A percentile compares a stretch with the other conserved stretches of the same genome.
Conservation (phyloP, 2,113 vertebrate genomes). For the Amia ocellicauda region DNA sequence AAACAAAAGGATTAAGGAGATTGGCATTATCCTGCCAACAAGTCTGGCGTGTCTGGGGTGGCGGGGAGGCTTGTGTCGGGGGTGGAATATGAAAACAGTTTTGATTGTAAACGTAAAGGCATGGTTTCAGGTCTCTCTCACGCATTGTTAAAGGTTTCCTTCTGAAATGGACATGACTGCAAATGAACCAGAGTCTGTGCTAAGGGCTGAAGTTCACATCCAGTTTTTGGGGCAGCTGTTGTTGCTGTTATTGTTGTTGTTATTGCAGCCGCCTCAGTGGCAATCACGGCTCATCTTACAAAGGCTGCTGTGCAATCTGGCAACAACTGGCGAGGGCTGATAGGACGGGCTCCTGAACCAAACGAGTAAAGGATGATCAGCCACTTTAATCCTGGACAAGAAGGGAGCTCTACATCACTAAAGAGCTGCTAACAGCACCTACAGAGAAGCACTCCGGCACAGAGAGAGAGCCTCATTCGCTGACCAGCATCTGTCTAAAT, state of each 20-base stretch:
- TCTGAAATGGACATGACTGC: too few relatives aligned
- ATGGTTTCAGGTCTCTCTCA: too few relatives aligned
- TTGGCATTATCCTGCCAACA: conserved; percentile 40
- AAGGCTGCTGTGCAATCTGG: neutral
- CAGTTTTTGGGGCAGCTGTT: neutral
- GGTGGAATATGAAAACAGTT: too few relatives aligned
- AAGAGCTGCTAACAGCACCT: neutral
- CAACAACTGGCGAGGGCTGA: neutral
- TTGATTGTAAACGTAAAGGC: too few relatives aligned
- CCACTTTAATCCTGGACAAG: conserved; percentile 2
- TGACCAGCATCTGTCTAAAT: too few relatives aligned
- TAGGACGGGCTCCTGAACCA: neutral
- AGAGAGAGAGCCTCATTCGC: neutral
- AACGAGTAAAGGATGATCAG: neutral
- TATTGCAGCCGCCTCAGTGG: neutral
- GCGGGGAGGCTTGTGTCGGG: conserved; percentile 17
- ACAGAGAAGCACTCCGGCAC: conserved; percentile 3
- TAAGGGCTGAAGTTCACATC: conserved; percentile 36
- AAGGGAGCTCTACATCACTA: conserved; percentile 3
- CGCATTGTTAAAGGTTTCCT: too few relatives aligned
- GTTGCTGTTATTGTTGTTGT: too few relatives aligned
- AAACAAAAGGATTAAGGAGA: conserved; percentile 63
- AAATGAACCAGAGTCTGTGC: too few relatives aligned
- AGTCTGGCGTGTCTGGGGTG: conserved; percentile 32
- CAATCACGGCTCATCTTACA: neutral